These are phyloP conservation scores for Stomatorhinus ivindoensis DNA, from an alignment of 2,113 vertebrate genomes.

Conservation along the genomic window DNA sequence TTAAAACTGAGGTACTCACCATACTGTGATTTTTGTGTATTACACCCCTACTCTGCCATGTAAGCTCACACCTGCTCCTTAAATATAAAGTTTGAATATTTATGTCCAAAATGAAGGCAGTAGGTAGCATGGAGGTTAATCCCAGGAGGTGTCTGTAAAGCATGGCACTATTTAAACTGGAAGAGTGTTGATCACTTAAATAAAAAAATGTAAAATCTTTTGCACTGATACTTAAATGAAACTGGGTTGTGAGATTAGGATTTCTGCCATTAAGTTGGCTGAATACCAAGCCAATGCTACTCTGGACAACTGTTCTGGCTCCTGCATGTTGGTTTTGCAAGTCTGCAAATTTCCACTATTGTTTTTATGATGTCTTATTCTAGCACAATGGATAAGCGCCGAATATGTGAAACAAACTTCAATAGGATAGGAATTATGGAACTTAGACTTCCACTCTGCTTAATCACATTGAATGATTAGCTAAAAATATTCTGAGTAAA, in stretches of 20 bases:
- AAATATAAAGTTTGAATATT: background rate
- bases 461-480: background rate
- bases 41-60: background rate
- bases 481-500: background rate
- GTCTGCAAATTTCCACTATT: background rate
- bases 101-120: background rate
- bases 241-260: background rate
- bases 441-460: background rate
- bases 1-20: too few relatives aligned
- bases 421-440: background rate
- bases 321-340: background rate
- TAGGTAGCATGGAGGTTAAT: background rate
- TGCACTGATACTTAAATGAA: background rate
- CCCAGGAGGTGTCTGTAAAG: background rate
- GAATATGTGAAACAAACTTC: background rate
- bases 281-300: background rate
- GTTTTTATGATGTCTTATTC: background rate
- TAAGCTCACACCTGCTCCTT: background rate
- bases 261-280: background rate
- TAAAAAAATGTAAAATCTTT: background rate
- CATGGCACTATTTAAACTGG: background rate
- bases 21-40: too few relatives aligned
- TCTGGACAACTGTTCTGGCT: background rate
- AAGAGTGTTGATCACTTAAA: background rate
- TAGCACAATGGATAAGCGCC: background rate